Conservation (phyloP, 1,140 invertebrate genomes). For the Thrips palmi region DNA sequence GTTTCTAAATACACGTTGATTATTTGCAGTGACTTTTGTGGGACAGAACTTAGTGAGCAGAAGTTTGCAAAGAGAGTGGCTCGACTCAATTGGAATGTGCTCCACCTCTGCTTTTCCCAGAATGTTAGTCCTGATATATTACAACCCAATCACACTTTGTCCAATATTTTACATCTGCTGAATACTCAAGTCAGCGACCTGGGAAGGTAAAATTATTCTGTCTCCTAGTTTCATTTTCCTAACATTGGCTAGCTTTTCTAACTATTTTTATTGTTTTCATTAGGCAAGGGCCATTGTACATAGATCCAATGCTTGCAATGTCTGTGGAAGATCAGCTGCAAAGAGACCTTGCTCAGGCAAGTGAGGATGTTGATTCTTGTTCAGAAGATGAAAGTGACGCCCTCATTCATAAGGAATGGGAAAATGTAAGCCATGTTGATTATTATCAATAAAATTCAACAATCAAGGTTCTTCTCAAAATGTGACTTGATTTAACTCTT, state of each 20-base stretch:
- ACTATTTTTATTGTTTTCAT: slow-evolving; percentile 12
- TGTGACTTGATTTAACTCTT: slow-evolving; percentile 1
- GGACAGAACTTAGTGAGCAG: slow-evolving; percentile 42
- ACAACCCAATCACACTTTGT: slow-evolving; percentile 47
- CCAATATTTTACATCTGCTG: slow-evolving; percentile 52
- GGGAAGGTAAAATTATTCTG: slow-evolving; percentile 34
- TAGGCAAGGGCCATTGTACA: slow-evolving; percentile 21
- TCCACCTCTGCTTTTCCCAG: slow-evolving; percentile 65
- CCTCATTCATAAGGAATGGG: slow-evolving; percentile 42
- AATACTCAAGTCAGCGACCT: slow-evolving; percentile 43
- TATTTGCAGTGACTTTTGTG: slow-evolving; percentile 52
- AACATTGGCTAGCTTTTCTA: slow-evolving; percentile 7
- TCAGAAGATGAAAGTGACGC: slow-evolving; percentile 38
- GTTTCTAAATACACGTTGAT: not conserved
- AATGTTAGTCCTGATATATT: slow-evolving; percentile 41
- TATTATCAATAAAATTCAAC: too few relatives aligned
- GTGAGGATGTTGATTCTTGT: slow-evolving; percentile 45
- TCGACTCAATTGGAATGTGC: slow-evolving; percentile 59
- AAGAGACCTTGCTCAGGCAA: slow-evolving; percentile 32
- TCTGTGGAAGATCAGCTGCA: slow-evolving; percentile 39
- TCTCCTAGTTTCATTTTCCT: slow-evolving; percentile 9
- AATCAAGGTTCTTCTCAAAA: not conserved
- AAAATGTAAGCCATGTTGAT: slow-evolving; percentile 45
- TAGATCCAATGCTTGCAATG: slow-evolving; percentile 19
- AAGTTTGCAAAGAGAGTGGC: slow-evolving; percentile 56